phyloP scores from a whole-genome alignment of 2,888 invertebrate genomes.

The Colletes collaris region DNA sequence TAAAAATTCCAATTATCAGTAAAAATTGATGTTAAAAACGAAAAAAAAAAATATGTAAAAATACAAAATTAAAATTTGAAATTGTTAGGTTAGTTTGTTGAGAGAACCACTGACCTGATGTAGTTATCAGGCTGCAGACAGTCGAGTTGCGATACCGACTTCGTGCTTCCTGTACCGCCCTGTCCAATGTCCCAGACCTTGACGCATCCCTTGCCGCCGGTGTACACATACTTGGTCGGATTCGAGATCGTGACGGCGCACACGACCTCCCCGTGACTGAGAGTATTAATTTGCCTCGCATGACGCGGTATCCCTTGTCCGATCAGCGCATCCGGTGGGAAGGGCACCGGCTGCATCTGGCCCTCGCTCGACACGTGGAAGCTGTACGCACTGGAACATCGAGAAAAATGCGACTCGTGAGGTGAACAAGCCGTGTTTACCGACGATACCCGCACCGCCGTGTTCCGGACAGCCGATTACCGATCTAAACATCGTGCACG shows the following conservation, averaged over 20 bases:
- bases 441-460: conserved; percentile 6
- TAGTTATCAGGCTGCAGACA: conserved; percentile 98
- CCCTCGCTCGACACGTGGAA: conserved; percentile 96
- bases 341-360: conserved; percentile 95
- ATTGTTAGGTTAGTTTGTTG: too few relatives aligned
- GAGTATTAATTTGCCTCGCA: conserved; percentile 95
- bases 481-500: background rate
- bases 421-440: conserved; percentile 40
- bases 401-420: conserved; percentile 49
- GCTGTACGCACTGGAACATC: conserved; percentile 92
- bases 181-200: conserved; percentile 99
- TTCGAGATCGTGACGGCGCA: conserved; percentile 98
- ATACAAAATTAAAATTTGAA: too few relatives aligned
- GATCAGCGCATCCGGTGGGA: conserved; percentile 96
- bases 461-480: background rate
- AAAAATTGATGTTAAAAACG: too few relatives aligned
- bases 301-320: conserved; percentile 97
- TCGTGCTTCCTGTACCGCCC: conserved; percentile 91
- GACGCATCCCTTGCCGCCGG: conserved; percentile 98
- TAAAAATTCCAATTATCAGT: too few relatives aligned
- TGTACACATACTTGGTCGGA: conserved; percentile 97
- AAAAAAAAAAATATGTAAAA: too few relatives aligned
- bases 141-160: conserved; percentile 95
- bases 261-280: conserved; percentile 97
- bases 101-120: conserved; percentile 85